These are phyloP conservation scores for Eumacrocentrus americanus DNA, from an alignment of 2,888 invertebrate species.

Conservation along the genomic window DNA sequence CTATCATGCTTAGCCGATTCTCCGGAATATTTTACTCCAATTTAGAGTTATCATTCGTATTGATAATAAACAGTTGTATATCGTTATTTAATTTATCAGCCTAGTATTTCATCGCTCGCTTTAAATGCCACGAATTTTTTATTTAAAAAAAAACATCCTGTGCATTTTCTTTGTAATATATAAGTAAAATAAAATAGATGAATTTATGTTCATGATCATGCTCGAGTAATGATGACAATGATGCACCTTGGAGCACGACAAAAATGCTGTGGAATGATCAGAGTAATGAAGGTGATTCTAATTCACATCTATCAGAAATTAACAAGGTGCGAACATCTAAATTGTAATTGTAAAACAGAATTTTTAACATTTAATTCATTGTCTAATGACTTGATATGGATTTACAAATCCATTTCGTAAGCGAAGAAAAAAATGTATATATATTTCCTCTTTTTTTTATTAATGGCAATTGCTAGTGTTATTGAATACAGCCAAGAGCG, in stretches of 20 bases:
- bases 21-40: conserved; percentile 8
- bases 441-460: not conserved
- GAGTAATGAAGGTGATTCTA: conserved; percentile 43
- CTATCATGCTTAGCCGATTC: conserved; percentile 52
- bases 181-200: not conserved
- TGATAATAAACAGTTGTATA: conserved; percentile 5
- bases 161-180: not conserved
- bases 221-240: not conserved
- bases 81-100: not conserved
- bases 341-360: conserved; percentile 2
- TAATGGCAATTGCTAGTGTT: not conserved
- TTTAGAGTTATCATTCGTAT: not conserved
- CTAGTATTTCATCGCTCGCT: not conserved
- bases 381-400: conserved; percentile 38
- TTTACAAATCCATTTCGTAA: conserved; percentile 43
- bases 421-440: not conserved
- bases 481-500: not conserved
- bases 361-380: not conserved
- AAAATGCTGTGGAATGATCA: conserved; percentile 3
- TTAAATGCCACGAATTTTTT: not conserved
- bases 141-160: not conserved
- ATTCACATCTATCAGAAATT: conserved; percentile 49
- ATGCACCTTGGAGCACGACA: conserved; percentile 3
- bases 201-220: not conserved
- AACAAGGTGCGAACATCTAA: conserved; percentile 44